Evolutionary conservation across 2,888 invertebrate genomes (phyloP), one percentile per base, ranked within the genome.

Genomic region (Beris morrisii): DNA sequence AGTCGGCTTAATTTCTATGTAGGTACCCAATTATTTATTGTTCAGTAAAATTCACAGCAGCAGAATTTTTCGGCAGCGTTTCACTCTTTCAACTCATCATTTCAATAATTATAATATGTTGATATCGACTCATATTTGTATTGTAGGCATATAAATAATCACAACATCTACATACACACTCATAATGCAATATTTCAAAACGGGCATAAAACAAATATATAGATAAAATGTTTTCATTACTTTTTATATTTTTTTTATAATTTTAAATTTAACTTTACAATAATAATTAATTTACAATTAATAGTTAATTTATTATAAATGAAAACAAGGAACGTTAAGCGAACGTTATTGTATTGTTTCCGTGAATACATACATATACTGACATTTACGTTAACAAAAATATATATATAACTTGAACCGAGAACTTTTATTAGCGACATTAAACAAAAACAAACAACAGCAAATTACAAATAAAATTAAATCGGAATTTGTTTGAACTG

Each of bases 271-370:
- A 31, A 32, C 31, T 38, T 31, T 30, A 32, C n/a, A 9, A 15
- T 31, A 38, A 59, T 43, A 52, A 38, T 64, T 30, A 56, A 65
- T 44, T 56, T 58, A 22, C 38, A 46, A 30, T 45, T 22, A 59
- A 52, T 61, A 48, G 28, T 38, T 52, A 65, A 68, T 32, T 56
- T 56, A 56, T 56, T 56, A 6, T 43, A 13, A 38, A 56, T 11
- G 6, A 57, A 32, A 43, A 45, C 22, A 68, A 70, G 53, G 54
- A 52, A 38, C 6, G 48, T 9, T 43, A 45, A 58, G 66, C 50
- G 46, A 67, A 70, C 69, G 67, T 44, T 38, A 7, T 38, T 58
- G 58, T 66, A 58, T 53, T 31, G 72, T 75, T 72, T 70, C 74
- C 74, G 73, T 72, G 74, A 72, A 69, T 73, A 38, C 38, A 38